A percentile compares a stretch with the other conserved stretches of the same genome.
Evolutionary conservation across 2,797 vertebrate genomes (phyloP).

Genomic region (Pteropus rufus): DNA sequence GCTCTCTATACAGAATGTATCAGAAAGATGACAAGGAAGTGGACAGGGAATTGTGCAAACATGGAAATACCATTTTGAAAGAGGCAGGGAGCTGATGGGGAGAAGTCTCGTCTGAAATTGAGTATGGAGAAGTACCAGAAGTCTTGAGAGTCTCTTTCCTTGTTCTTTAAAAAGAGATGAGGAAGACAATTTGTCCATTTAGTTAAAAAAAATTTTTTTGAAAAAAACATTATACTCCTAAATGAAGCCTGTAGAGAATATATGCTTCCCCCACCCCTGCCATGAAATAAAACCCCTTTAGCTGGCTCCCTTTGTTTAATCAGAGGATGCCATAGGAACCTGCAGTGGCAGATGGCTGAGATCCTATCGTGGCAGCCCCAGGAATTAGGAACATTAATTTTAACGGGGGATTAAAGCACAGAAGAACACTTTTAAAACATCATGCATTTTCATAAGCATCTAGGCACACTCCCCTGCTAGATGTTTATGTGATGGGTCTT

Average conservation of each 20-base stretch:
- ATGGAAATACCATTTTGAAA: background rate
- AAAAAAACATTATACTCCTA: background rate
- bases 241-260: background rate
- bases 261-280: background rate
- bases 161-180: background rate
- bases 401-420: constrained; percentile 71
- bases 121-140: background rate
- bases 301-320: constrained; percentile 44
- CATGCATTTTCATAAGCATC: constrained; percentile 70
- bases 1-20: background rate
- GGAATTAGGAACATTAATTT: constrained; percentile 74
- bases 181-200: background rate
- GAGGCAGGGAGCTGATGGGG: background rate
- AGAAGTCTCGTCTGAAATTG: background rate
- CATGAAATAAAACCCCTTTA: constrained; percentile 25
- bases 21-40: background rate
- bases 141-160: background rate
- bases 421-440: constrained; percentile 67
- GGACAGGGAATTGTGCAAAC: background rate
- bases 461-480: constrained; percentile 14
- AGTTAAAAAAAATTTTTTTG: background rate
- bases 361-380: constrained; percentile 55
- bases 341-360: constrained; percentile 70
- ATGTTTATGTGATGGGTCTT: constrained; percentile 54
- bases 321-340: constrained; percentile 54